Percentiles rank a stretch among this genome's conserved stretches.
Conservation (phyloP, 2,113 vertebrate species). For the Scomber japonicus region DNA sequence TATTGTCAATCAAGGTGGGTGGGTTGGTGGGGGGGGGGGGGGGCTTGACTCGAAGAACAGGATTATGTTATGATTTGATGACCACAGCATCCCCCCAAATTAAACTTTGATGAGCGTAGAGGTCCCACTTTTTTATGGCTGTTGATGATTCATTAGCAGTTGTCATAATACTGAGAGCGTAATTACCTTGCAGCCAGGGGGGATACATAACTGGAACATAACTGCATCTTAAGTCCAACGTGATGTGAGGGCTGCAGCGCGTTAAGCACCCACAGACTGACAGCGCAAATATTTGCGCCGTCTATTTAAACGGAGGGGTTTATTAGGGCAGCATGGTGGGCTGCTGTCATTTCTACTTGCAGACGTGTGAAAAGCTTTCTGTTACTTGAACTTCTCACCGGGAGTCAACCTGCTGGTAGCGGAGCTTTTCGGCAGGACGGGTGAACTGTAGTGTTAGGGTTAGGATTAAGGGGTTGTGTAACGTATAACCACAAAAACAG, state of each 20-base stretch:
- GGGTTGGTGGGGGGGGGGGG: not conserved
- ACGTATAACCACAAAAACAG: not conserved
- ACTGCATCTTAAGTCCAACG: conserved; percentile 32
- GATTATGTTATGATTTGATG: conserved; percentile 33
- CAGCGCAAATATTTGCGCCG: conserved; percentile 52
- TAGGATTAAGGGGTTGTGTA: not conserved
- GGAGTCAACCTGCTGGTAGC: conserved; percentile 4
- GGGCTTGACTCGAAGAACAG: conserved; percentile 21
- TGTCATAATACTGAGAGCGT: conserved; percentile 44
- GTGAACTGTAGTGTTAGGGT: conserved; percentile 13
- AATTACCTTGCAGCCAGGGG: conserved; percentile 37
- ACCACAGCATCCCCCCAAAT: conserved; percentile 45
- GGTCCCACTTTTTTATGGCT: conserved; percentile 15
- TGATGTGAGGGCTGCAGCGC: conserved; percentile 20
- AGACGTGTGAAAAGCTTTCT: conserved; percentile 22
- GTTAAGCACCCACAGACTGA: conserved; percentile 33
- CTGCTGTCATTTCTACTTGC: conserved; percentile 36
- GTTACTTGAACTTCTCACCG: not conserved
- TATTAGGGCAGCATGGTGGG: conserved; percentile 37
- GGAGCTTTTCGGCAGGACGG: not conserved
- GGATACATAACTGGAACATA: conserved; percentile 33
- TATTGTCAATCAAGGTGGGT: conserved; percentile 39
- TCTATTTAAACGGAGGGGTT: conserved; percentile 38
- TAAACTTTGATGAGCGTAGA: conserved; percentile 49
- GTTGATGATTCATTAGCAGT: conserved; percentile 50